Conservation (phyloP, 1,140 invertebrate genomes). For the Eubasilissa regina region DNA sequence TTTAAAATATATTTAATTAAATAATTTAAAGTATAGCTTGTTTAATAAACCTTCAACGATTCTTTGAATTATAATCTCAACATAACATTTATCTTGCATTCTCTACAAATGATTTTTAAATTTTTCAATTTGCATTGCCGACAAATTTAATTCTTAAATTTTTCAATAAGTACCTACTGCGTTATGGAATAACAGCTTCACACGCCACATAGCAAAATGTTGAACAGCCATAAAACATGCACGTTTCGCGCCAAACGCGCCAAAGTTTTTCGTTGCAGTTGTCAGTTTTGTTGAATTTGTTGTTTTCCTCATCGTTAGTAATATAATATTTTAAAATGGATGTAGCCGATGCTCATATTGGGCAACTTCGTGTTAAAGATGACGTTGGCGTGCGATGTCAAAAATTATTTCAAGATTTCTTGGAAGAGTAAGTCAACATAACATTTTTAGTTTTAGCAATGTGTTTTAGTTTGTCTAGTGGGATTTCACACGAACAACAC, state of each 20-base stretch:
- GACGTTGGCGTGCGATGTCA: slow-evolving; percentile 93
- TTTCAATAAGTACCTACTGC: too few species aligned
- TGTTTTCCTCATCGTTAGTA: slow-evolving; percentile 21
- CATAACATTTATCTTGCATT: too few species aligned
- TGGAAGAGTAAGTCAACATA: slow-evolving; percentile 86
- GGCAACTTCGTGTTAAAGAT: slow-evolving; percentile 83
- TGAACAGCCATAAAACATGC: slow-evolving; percentile 7
- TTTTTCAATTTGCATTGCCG: too few species aligned
- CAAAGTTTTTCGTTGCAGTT: neutral
- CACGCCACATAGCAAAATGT: neutral
- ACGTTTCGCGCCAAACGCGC: slow-evolving; percentile 43
- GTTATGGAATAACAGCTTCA: too few species aligned
- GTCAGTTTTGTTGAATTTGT: slow-evolving; percentile 40
- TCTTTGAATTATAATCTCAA: too few species aligned
- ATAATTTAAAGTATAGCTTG: too few species aligned
- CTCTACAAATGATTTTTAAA: too few species aligned
- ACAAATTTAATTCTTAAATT: too few species aligned
- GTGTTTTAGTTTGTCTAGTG: slow-evolving; percentile 16
- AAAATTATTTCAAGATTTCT: slow-evolving; percentile 96
- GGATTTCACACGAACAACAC: neutral
- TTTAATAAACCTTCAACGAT: too few species aligned
- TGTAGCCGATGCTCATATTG: slow-evolving; percentile 77
- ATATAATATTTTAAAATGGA: slow-evolving; percentile 70
- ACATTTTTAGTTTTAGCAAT: slow-evolving; percentile 61
- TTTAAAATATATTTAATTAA: too few species aligned